Evolutionary conservation across 2,888 invertebrate species (phyloP).

Genomic region (Spodoptera exigua): DNA sequence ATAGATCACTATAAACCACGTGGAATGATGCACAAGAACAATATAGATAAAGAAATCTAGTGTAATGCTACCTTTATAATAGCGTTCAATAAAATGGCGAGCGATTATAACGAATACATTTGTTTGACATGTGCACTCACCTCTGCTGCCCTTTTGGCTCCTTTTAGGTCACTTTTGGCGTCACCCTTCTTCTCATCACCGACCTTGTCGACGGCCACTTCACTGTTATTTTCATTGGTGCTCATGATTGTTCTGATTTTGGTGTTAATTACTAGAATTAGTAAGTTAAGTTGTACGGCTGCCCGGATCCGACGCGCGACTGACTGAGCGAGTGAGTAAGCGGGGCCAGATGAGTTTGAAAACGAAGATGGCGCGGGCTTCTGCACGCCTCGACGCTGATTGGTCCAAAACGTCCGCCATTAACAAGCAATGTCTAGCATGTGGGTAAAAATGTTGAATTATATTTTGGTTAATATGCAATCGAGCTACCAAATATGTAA

Average conservation of each 20-base stretch:
- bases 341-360: slow-evolving; percentile 91
- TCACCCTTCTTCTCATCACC: slow-evolving; percentile 93
- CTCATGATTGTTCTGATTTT: slow-evolving; percentile 88
- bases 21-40: slow-evolving; percentile 61
- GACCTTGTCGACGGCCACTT: slow-evolving; percentile 95
- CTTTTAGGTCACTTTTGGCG: slow-evolving; percentile 95
- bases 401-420: slow-evolving; percentile 80
- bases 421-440: slow-evolving; percentile 79
- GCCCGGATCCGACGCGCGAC: slow-evolving; percentile 91
- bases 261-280: slow-evolving; percentile 79
- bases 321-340: slow-evolving; percentile 88
- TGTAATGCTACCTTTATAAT: slow-evolving; percentile 66
- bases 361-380: slow-evolving; percentile 95
- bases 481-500: slow-evolving; percentile 19
- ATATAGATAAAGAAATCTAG: slow-evolving; percentile 52
- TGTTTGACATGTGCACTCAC: slow-evolving; percentile 91
- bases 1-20: slow-evolving; percentile 67
- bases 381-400: slow-evolving; percentile 76
- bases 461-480: slow-evolving; percentile 52
- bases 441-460: slow-evolving; percentile 71
- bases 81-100: slow-evolving; percentile 88
- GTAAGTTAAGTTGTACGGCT: slow-evolving; percentile 83
- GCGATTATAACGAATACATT: slow-evolving; percentile 84
- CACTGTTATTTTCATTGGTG: slow-evolving; percentile 93
- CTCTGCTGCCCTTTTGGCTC: slow-evolving; percentile 96